Evolutionary conservation across 2,113 vertebrate genomes (phyloP), one percentile per base, ranked within the genome.

Genomic region (Mesembrinibis cayennensis): DNA sequence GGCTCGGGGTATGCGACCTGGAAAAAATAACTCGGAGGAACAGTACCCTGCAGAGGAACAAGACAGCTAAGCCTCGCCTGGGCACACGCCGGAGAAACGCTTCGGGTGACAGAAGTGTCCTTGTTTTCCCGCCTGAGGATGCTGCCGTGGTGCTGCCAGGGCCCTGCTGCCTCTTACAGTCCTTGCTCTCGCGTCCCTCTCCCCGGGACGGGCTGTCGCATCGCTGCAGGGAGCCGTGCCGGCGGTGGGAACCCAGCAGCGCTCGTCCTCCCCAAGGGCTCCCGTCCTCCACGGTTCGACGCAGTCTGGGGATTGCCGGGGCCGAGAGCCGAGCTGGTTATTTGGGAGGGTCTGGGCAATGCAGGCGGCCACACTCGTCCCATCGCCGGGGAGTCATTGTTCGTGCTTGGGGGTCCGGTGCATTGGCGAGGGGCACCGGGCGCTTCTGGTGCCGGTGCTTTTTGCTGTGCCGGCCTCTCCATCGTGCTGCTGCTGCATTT

Each of bases 41-140:
- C 91, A 94, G 88, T 80, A 86, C 90, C 61, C 89, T 62, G 77
- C 71, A 40, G 81, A 87, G 90, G 86, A 88, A 78, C 53, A 61
- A 87, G 95, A 93, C 93, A 89, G 96, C 84, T 96, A 97, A 96
- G 92, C 96, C 95, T 97, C 87, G 40, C 87, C 96, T 93, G 94
- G 92, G 92, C 92, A 96, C 93, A 44, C 40, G 63, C 90, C 0
- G 87, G 69, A 91, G 94, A 74, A 94, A 88, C 7, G 66, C 92
- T 90, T 78, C 47, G 52, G 91, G 90, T 93, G 88, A 90, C 95
- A 93, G 42, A 62, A 93, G 95, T 88, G 96, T 96, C 95, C 95
- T 95, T 88, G 91, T 91, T 82, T 83, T 95, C 79, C 89, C 21
- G 29, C 89, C 89, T 19, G 11, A 61, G 71, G 86, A 82, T 25